Base-by-base conservation (phyloP, 2,888 invertebrate species). In the Axea sp. region DNA sequence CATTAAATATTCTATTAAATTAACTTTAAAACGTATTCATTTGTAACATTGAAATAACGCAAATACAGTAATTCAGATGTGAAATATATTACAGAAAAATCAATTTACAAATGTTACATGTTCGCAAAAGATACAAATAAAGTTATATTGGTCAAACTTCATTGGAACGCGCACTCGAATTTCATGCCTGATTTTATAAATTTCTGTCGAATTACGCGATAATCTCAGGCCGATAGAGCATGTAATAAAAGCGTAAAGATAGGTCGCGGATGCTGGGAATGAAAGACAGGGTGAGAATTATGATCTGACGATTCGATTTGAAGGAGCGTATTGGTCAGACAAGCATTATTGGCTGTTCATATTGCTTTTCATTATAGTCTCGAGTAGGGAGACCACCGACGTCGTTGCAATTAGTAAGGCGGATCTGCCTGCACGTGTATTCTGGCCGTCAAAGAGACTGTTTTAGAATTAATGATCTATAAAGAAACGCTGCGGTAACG, bases 371-470 rank as follows among this genome's bases (percentile, higher is more conserved):
- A 82, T 84, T 83, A 83, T 82, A 78, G 78, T 78, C 77, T 68
- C 76, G 80, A 76, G 77, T 57, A 75, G 78, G 80, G 37, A 47
- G 74, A 84, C 84, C 84, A 83, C 84, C 84, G 80, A 78, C 81
- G 84, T 82, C 78, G 84, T 77, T 78, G 83, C 84, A 84, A 84
- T 84, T 84, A 84, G 84, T 83, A 84, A 83, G 84, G 83, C 82
- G 81, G 82, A 84, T 83, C 81, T 83, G 80, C 76, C 76, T 76
- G 65, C 69, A 69, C 76, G 77, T 76, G 77, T 77, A 74, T 76
- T 76, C 76, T 74, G 77, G 77, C 79, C 73, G 76, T 74, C 72
- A 73, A 76, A 74, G 73, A 71, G 77, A 77, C 78, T 77, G 79
- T 79, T 81, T 81, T 78, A 78, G 78, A 82, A 81, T 81, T 82